phyloP scores from a whole-genome alignment of 2,797 vertebrate species.

The Potorous gilbertii region DNA sequence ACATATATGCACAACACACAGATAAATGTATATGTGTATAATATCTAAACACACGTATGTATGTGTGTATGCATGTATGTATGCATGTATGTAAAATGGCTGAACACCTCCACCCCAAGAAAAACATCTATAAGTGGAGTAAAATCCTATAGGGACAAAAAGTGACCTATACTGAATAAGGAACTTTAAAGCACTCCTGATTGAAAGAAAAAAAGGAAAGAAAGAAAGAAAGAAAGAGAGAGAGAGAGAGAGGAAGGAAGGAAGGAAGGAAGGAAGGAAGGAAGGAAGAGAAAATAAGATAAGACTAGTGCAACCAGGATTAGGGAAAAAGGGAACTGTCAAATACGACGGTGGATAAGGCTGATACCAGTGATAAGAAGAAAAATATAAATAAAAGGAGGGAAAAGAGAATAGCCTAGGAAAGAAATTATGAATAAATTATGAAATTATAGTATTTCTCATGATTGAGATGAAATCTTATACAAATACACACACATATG shows the following conservation, averaged over 20 bases:
- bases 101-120: too few species aligned
- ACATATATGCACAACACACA: too few species aligned
- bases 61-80: too few species aligned
- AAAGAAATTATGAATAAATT: neutral
- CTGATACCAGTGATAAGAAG: neutral
- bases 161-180: neutral
- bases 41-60: too few species aligned
- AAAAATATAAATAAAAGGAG: neutral
- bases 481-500: neutral
- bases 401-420: neutral
- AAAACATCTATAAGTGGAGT: neutral
- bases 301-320: neutral
- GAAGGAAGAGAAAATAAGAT: neutral
- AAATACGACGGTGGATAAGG: neutral
- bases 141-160: neutral
- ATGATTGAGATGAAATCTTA: neutral
- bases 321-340: neutral
- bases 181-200: neutral
- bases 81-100: too few species aligned
- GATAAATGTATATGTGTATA: too few species aligned
- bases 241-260: too few species aligned
- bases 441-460: neutral
- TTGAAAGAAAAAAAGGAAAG: neutral
- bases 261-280: too few species aligned
- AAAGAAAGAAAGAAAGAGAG: too few species aligned